Evolutionary conservation across 2,113 vertebrate genomes (phyloP).

Genomic region (Prunella fulvescens): DNA sequence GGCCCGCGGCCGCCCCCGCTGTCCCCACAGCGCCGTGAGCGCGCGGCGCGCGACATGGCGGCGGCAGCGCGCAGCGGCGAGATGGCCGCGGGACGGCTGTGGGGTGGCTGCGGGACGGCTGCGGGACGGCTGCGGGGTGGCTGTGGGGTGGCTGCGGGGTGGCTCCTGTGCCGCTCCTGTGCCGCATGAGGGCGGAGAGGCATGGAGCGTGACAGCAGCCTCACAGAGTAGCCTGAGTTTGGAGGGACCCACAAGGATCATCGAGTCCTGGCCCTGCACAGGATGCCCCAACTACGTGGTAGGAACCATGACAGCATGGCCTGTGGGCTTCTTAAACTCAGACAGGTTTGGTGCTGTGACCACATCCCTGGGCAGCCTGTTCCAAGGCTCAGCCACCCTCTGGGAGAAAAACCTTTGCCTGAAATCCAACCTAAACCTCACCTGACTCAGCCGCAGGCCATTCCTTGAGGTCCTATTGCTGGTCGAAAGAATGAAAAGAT

Average conservation of each 20-base stretch:
- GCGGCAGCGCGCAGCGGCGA: rapidly evolving
- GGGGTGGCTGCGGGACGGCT: rapidly evolving
- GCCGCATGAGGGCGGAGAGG: no score
- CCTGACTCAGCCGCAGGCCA: not conserved
- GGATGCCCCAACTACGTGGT: no score
- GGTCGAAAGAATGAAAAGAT: not conserved
- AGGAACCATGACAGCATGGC: not conserved
- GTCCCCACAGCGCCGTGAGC: rapidly evolving
- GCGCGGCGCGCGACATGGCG: not conserved
- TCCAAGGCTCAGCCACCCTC: no score
- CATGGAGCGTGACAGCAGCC: not conserved
- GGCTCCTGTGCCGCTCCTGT: no score
- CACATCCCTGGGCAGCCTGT: no score
- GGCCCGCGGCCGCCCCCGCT: rapidly evolving
- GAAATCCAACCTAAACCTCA: no score
- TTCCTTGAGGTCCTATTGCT: not conserved
- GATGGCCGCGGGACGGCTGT: no score
- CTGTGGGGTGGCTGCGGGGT: no score
- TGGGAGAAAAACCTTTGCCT: not conserved
- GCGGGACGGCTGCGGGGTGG: no score
- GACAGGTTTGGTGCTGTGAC: not conserved
- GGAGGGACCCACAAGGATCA: no score
- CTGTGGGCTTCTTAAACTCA: not conserved
- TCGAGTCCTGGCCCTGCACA: not conserved
- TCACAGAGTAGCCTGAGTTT: no score